Evolutionary conservation across 2,888 invertebrate species (phyloP).

Genomic region (Anoplius nigerrimus): DNA sequence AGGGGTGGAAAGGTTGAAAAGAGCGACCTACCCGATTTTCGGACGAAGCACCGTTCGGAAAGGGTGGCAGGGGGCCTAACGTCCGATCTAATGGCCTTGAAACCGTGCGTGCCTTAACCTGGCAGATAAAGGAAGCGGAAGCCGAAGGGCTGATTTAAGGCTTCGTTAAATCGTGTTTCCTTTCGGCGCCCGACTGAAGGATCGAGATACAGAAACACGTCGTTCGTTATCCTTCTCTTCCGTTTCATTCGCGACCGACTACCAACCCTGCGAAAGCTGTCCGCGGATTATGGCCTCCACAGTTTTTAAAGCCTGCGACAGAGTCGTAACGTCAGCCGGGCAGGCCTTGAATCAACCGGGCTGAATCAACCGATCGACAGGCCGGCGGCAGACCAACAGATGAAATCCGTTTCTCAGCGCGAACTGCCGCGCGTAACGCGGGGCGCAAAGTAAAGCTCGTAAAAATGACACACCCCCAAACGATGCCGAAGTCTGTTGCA

Average conservation of each 20-base stretch:
- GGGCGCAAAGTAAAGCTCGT: constrained; percentile 39
- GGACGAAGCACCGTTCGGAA: not conserved
- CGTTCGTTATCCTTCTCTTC: too few relatives aligned
- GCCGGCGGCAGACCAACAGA: constrained; percentile 24
- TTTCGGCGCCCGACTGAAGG: too few relatives aligned
- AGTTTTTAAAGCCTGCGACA: constrained; percentile 50
- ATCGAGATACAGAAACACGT: too few relatives aligned
- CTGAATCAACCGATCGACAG: too few relatives aligned
- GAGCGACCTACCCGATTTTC: constrained; percentile 1
- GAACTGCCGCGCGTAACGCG: constrained; percentile 23
- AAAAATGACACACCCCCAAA: constrained; percentile 35
- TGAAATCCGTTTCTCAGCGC: constrained; percentile 52
- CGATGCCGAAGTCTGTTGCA: constrained; percentile 9
- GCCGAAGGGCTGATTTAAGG: too few relatives aligned
- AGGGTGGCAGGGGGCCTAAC: not conserved
- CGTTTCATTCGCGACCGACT: too few relatives aligned
- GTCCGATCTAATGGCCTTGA: constrained; percentile 12
- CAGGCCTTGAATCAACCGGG: too few relatives aligned
- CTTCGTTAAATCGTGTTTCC: too few relatives aligned
- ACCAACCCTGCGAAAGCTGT: constrained; percentile 2
- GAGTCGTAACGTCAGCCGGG: constrained; percentile 39
- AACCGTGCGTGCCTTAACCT: not conserved
- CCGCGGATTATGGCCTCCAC: constrained; percentile 55
- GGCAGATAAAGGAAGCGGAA: not conserved
- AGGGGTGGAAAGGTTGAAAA: constrained; percentile 20